Base-by-base conservation (phyloP, 1,140 invertebrate genomes). In the Coptotermes formosanus region DNA sequence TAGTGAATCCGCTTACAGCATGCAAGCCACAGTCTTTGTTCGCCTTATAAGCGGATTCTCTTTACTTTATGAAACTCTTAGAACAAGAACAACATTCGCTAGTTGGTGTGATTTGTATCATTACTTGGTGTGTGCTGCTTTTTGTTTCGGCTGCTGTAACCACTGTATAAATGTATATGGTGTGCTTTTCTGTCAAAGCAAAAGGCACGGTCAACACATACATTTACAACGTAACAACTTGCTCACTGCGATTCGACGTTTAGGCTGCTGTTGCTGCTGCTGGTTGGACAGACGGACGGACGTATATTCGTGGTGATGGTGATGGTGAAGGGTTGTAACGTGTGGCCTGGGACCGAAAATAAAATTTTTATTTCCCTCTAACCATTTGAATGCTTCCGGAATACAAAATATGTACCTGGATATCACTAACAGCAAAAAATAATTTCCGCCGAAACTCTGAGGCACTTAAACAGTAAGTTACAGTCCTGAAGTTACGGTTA, bases 181-280 rank as follows among this genome's bases (percentile, higher is more conserved):
- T 75, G 64, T 75, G 64, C 64, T 75, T 25, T 75, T 75, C 16
- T n/a, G 25, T 30, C 64, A 75, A 14, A 75, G n/a, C 64, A 75
- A 75, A 75, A 75, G 64, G 64, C 64, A 75, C 64, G 64, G 64
- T 75, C 64, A 75, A n/a, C 64, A n/a, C 64, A 9, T 12, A 30
- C 21, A 64, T 9, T 25, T n/a, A 64, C 16, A 64, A 64, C 8
- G 19, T 25, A 25, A n/a, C 59, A 64, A 16, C 4, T 30, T 75
- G 1, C 64, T 75, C 52, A 21, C 52, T 16, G 52, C 64, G n/a
- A 25, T 30, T n/a, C 25, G 64, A 75, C 64, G 64, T 75, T 75
- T 75, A 25, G 64, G 64, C 64, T 75, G 64, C 64, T 75, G 64
- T 75, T 75, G 64, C 64, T 75, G 64, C 64, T 75, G 64, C 64